Conservation (phyloP, 2,797 vertebrate species). For the Gobio occitaniae region DNA sequence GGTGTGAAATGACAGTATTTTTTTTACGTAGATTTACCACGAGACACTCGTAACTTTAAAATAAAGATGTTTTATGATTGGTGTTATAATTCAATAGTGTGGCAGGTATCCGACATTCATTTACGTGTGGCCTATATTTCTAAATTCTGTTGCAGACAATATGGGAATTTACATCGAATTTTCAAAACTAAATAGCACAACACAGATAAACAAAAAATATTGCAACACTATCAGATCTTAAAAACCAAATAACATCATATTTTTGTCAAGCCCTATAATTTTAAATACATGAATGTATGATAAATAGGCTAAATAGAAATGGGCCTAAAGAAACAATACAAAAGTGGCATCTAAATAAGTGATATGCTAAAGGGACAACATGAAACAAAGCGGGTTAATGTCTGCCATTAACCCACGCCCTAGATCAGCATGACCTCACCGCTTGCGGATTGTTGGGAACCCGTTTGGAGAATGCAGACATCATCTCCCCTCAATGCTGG, state of each 20-base stretch:
- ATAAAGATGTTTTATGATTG: not conserved
- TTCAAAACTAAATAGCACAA: too few relatives aligned
- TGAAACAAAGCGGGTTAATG: not conserved
- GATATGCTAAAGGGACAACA: not conserved
- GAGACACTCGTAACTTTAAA: not conserved
- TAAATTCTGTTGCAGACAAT: not conserved
- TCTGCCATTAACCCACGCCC: not conserved
- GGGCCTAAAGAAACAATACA: not conserved
- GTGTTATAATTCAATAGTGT: not conserved
- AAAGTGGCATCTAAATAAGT: not conserved
- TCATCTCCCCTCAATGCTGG: slow-evolving; percentile 24
- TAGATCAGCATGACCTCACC: slow-evolving; percentile 21
- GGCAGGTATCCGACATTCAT: not conserved
- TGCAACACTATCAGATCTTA: not conserved
- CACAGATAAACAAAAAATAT: not conserved
- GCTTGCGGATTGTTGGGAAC: slow-evolving; percentile 5
- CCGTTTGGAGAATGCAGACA: slow-evolving; percentile 36
- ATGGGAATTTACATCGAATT: not conserved
- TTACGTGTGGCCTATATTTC: not conserved
- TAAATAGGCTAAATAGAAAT: too few relatives aligned
- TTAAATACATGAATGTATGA: not conserved
- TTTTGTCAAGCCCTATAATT: not conserved
- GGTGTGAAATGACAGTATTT: not conserved
- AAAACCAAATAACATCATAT: not conserved
- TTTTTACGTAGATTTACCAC: not conserved